A percentile compares a stretch with the other conserved stretches of the same genome.
These are phyloP conservation scores for Acleris laterana DNA, from an alignment of 2,888 invertebrate genomes.

Conservation along the genomic window DNA sequence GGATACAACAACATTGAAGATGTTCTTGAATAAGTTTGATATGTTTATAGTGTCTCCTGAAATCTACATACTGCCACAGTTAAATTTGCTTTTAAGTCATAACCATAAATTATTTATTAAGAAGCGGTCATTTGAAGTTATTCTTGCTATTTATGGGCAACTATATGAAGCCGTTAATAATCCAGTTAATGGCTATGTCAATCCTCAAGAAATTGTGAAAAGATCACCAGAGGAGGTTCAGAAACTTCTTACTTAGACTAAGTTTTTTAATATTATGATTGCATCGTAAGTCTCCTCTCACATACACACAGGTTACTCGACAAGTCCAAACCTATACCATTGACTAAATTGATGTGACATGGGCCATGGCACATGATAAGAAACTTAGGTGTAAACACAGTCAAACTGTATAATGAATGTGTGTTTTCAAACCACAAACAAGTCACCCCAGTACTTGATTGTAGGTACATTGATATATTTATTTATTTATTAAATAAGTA, in stretches of 20 bases:
- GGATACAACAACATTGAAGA: conserved; percentile 92
- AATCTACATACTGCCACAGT: conserved; percentile 92
- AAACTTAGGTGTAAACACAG: no score
- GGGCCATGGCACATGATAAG: no score
- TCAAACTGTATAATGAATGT: no score
- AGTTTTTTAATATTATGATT: not conserved
- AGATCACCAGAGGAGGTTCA: conserved; percentile 90
- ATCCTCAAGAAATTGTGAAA: conserved; percentile 88
- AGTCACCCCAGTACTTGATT: no score
- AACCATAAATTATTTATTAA: conserved; percentile 90
- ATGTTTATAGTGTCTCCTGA: conserved; percentile 94
- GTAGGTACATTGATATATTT: no score
- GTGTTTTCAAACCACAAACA: no score
- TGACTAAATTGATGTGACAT: no score
- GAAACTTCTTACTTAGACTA: conserved; percentile 65
- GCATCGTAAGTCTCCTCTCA: no score
- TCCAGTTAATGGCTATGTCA: conserved; percentile 90
- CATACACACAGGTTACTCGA: no score
- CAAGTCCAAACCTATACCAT: no score
- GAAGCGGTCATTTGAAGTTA: conserved; percentile 92
- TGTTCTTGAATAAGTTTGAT: conserved; percentile 93
- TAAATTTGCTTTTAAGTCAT: conserved; percentile 92
- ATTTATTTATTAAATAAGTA: no score
- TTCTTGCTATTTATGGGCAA: conserved; percentile 94
- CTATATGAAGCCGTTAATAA: conserved; percentile 92